Evolutionary conservation across 2,797 vertebrate species (phyloP).

Genomic region (Octomys mimax): DNA sequence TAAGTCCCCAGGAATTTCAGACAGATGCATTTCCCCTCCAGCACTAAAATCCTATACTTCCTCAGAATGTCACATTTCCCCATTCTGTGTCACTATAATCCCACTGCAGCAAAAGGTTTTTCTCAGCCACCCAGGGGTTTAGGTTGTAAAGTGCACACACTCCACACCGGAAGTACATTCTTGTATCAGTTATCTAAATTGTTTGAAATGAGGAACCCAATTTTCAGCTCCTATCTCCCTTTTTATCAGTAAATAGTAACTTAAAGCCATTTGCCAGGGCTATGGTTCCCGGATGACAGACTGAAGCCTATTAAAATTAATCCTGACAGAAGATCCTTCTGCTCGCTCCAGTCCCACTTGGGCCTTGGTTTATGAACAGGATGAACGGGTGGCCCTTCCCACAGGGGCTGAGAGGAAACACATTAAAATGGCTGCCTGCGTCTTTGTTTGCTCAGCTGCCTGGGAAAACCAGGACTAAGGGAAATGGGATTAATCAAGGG

Average conservation of each 20-base stretch:
- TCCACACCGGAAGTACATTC: constrained; percentile 67
- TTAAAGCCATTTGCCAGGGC: background rate
- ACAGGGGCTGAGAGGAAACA: constrained; percentile 78
- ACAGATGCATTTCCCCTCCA: constrained; percentile 34
- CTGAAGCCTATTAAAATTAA: constrained; percentile 72
- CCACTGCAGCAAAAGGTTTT: constrained; percentile 47
- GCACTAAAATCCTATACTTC: constrained; percentile 50
- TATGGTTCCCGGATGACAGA: constrained; percentile 20
- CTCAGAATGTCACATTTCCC: constrained; percentile 43
- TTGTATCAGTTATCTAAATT: constrained; percentile 76
- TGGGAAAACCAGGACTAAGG: constrained; percentile 74
- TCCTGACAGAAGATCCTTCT: constrained; percentile 61
- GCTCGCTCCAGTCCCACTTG: constrained; percentile 58
- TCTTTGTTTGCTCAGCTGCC: constrained; percentile 88
- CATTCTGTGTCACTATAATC: constrained; percentile 38
- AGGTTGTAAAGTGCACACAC: constrained; percentile 56
- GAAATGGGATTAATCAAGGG: constrained; percentile 85
- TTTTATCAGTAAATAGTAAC: constrained; percentile 73
- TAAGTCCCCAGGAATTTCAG: constrained; percentile 30
- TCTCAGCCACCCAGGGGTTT: constrained; percentile 54
- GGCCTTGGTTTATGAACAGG: constrained; percentile 58
- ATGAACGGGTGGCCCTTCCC: constrained; percentile 63
- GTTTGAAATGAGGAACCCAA: constrained; percentile 63
- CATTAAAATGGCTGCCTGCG: constrained; percentile 67
- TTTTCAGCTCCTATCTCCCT: constrained; percentile 68